These are phyloP conservation scores for Cyprinus carpio DNA, from an alignment of 2,113 vertebrate species.

Conservation along the genomic window DNA sequence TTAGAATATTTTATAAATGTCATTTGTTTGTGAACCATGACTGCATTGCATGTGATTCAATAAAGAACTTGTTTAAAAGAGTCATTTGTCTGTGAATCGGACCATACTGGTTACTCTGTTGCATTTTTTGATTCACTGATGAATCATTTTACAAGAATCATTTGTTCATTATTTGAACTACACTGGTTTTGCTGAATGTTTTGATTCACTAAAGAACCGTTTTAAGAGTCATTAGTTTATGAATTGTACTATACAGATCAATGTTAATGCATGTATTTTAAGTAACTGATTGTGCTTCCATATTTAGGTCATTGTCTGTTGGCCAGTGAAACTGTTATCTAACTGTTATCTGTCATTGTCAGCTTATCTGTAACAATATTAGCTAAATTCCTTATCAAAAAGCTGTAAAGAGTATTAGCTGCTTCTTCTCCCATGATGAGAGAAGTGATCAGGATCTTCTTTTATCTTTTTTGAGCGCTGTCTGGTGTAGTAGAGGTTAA, in stretches of 20 bases:
- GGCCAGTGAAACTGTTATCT: not conserved
- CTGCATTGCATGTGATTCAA: not conserved
- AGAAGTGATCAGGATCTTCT: constrained; percentile 58
- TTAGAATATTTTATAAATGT: not conserved
- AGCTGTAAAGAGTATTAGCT: not conserved
- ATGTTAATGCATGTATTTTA: not conserved
- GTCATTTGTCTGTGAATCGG: too few species aligned
- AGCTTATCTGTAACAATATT: not conserved
- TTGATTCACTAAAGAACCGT: not conserved
- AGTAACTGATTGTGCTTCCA: not conserved
- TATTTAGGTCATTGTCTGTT: not conserved
- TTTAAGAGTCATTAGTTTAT: not conserved
- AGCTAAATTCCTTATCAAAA: constrained; percentile 4
- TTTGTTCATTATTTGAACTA: not conserved
- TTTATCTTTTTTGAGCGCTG: constrained; percentile 56
- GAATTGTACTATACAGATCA: not conserved
- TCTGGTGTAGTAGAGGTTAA: constrained; percentile 55
- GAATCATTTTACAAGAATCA: not conserved
- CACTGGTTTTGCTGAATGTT: not conserved
- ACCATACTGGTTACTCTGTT: not conserved
- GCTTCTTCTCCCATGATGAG: not conserved
- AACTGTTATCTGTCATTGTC: not conserved
- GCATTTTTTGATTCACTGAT: not conserved
- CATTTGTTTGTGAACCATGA: not conserved
- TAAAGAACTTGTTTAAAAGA: too few species aligned